Conservation (phyloP, 2,113 vertebrate species). For the Fukomys damarensis region DNA sequence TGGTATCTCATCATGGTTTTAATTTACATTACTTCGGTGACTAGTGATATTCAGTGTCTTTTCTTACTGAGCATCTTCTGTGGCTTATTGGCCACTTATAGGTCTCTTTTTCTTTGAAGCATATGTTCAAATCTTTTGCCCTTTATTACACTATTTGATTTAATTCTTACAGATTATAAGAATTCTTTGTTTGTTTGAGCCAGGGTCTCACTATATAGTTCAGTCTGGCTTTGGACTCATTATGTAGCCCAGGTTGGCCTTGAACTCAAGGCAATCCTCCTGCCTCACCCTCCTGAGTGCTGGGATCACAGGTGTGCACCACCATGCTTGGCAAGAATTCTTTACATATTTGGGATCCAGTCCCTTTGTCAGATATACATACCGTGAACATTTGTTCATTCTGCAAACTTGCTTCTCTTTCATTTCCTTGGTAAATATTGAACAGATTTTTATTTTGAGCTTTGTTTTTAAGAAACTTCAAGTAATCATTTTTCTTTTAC, state of each 20-base stretch:
- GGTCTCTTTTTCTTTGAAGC: not conserved
- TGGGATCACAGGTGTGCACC: not conserved
- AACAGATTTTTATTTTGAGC: conserved; percentile 10
- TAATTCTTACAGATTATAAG: not conserved
- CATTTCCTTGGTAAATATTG: not conserved
- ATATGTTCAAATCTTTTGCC: not conserved
- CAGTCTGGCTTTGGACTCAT: not conserved
- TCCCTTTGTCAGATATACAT: not conserved
- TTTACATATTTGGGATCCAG: not conserved
- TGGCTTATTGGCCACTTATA: not conserved
- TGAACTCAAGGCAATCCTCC: not conserved
- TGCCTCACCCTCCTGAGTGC: not conserved
- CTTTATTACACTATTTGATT: conserved; percentile 3
- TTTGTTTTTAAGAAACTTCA: conserved; percentile 39
- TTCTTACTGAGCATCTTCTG: not conserved
- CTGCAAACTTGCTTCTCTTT: not conserved
- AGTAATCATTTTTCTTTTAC: not conserved
- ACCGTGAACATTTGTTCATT: not conserved
- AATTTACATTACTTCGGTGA: not conserved
- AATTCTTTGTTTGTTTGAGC: not conserved
- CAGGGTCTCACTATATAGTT: not conserved
- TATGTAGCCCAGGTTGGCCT: not conserved
- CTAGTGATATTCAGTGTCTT: not conserved
- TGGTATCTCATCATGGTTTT: not conserved
- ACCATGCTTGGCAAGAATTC: not conserved